Percentiles rank a stretch among this genome's conserved stretches.
Conservation (phyloP, 2,888 invertebrate genomes). For the Podabrus alpinus region DNA sequence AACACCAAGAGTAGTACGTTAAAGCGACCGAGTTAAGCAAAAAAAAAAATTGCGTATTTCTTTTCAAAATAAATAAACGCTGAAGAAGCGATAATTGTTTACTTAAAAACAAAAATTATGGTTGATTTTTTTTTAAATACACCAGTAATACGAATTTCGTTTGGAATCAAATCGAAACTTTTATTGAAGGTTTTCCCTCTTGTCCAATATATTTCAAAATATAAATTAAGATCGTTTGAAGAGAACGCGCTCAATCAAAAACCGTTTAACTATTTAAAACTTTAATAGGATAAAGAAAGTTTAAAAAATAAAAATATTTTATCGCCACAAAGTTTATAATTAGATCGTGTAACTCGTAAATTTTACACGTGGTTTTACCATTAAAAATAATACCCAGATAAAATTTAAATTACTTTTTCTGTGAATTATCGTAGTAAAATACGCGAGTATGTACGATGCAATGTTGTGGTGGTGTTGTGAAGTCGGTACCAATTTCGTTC, state of each 20-base stretch:
- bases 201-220: background rate
- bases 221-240: background rate
- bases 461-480: background rate
- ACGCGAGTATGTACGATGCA: background rate
- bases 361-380: background rate
- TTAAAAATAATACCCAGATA: background rate
- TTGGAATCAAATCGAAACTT: background rate
- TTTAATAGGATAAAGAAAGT: background rate
- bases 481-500: background rate
- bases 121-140: background rate
- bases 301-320: background rate
- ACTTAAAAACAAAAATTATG: background rate
- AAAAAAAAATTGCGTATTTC: background rate
- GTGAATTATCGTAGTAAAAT: background rate
- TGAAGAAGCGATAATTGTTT: background rate
- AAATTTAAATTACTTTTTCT: background rate
- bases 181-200: background rate
- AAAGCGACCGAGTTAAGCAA: background rate
- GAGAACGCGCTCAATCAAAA: background rate
- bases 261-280: background rate
- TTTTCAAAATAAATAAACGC: background rate
- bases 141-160: background rate
- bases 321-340: background rate
- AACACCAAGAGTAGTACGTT: background rate
- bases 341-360: background rate